phyloP scores from a whole-genome alignment of 2,888 invertebrate species.

The Eurytoma adleriae region DNA sequence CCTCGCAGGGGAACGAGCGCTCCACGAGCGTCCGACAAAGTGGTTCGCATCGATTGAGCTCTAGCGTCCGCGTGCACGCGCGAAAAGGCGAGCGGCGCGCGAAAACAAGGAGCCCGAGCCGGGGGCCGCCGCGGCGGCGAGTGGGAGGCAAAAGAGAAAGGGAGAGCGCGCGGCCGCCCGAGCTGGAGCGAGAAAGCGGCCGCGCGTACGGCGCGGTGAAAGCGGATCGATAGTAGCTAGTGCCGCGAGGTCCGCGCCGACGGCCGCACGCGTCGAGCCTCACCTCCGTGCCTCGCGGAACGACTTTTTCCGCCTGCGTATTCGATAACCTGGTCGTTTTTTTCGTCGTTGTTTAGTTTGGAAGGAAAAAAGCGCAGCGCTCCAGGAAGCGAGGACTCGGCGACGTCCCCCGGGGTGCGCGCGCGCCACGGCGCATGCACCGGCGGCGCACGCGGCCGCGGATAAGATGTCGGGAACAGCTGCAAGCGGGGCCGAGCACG shows the following conservation, averaged over 20 bases:
- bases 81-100: background rate
- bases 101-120: background rate
- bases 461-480: constrained; percentile 42
- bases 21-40: background rate
- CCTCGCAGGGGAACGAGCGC: background rate
- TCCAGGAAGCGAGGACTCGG: no score
- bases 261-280: constrained; percentile 39
- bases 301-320: no score
- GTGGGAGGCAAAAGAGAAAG: constrained; percentile 58
- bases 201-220: constrained; percentile 64
- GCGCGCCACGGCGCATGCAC: constrained; percentile 42
- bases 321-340: no score
- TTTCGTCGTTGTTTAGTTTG: no score
- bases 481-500: constrained; percentile 34
- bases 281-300: constrained; percentile 8
- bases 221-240: constrained; percentile 71
- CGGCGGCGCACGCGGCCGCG: background rate
- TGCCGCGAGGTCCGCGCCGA: constrained; percentile 37
- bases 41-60: background rate
- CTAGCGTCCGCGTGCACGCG: background rate
- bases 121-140: background rate
- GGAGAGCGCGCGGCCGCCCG: constrained; percentile 8
- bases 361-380: no score
- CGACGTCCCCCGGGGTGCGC: background rate
- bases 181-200: constrained; percentile 51